A percentile compares a stretch with the other conserved stretches of the same genome.
These are phyloP conservation scores for Passerina amoena DNA, from an alignment of 2,113 vertebrate genomes.

Conservation along the genomic window DNA sequence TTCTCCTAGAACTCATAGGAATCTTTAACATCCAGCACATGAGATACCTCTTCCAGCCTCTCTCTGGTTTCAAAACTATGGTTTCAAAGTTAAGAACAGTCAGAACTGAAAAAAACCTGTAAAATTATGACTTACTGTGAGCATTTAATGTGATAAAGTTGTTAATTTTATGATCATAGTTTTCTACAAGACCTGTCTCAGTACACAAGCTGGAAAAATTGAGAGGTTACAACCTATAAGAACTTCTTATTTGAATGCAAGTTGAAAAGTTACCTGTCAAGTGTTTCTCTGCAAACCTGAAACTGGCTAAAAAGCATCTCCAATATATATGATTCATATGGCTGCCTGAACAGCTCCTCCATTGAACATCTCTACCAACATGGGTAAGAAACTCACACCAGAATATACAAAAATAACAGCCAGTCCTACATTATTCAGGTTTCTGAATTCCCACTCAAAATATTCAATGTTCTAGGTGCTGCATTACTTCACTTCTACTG, in stretches of 20 bases:
- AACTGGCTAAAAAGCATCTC: neutral
- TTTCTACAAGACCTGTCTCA: neutral
- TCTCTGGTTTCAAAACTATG: neutral
- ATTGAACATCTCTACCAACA: accelerated
- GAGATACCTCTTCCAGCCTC: accelerated
- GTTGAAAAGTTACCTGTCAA: neutral
- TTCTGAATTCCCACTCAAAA: neutral
- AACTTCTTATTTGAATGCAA: neutral
- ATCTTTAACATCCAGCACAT: neutral
- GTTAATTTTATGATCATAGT: neutral
- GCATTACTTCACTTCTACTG: neutral
- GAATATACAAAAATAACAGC: neutral
- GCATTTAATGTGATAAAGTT: neutral
- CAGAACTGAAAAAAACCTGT: neutral
- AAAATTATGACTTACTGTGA: neutral
- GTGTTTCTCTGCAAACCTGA: neutral
- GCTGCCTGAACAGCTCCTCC: neutral
- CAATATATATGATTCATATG: neutral
- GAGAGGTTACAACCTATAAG: neutral
- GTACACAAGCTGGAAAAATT: neutral
- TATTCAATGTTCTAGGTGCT: neutral
- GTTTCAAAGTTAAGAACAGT: neutral
- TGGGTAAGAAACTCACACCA: neutral
- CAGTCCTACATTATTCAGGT: neutral
- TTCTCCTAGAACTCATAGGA: neutral